Evolutionary conservation across 1,140 invertebrate genomes (phyloP).

Genomic region (Nebria ingens): DNA sequence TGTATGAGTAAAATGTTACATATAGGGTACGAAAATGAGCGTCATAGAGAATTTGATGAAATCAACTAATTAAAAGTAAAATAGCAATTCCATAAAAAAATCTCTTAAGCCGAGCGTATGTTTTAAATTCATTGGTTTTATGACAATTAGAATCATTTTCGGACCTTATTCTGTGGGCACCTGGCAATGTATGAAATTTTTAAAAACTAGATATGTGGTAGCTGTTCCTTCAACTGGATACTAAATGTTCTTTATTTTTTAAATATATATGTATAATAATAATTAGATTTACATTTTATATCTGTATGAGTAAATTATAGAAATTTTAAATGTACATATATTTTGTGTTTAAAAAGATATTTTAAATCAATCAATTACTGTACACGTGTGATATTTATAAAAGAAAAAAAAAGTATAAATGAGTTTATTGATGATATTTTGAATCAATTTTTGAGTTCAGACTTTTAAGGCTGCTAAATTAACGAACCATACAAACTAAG

Average conservation of each 20-base stretch:
- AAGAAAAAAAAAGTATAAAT: neutral
- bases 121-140: too few species aligned
- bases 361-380: neutral
- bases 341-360: neutral
- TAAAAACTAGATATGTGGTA: neutral
- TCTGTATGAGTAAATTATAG: neutral
- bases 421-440: neutral
- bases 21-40: too few species aligned
- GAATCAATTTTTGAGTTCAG: neutral
- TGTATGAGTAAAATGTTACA: too few species aligned
- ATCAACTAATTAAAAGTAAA: too few species aligned
- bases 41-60: too few species aligned
- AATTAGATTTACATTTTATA: neutral
- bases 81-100: too few species aligned
- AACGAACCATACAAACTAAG: neutral
- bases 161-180: neutral
- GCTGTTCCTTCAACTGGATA: neutral
- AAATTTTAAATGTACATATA: neutral
- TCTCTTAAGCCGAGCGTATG: too few species aligned
- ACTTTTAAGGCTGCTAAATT: neutral
- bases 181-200: neutral
- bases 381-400: neutral
- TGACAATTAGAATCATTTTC: too few species aligned
- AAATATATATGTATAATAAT: too few species aligned
- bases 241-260: neutral